Conservation (phyloP, 2,888 invertebrate species). For the Spodoptera exigua region DNA sequence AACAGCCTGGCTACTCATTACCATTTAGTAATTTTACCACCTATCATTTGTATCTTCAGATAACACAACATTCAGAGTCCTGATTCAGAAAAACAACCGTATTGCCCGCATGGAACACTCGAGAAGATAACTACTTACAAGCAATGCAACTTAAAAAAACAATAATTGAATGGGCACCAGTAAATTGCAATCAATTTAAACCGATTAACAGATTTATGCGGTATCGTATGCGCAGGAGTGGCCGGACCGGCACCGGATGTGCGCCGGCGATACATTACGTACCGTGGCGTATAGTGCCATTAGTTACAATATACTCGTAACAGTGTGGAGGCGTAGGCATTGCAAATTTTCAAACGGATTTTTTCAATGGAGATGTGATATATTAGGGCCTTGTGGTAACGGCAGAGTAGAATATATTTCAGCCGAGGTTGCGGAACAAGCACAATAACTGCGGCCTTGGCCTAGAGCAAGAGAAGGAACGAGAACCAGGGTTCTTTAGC, state of each 20-base stretch:
- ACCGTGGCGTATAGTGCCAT: constrained; percentile 24
- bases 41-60: no score
- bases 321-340: constrained; percentile 12
- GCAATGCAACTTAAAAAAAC: constrained; percentile 2
- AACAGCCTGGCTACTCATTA: no score
- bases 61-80: no score
- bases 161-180: constrained; percentile 1
- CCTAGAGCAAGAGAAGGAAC: no score
- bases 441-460: no score
- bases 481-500: no score
- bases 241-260: constrained; percentile 35
- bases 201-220: constrained; percentile 31
- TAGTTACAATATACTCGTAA: constrained; percentile 30
- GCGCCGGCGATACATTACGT: constrained; percentile 31
- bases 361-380: neutral
- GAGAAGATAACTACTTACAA: neutral
- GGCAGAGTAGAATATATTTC: no score
- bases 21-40: no score
- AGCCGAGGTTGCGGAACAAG: no score
- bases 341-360: constrained; percentile 6
- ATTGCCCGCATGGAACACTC: neutral
- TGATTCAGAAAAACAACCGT: neutral
- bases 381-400: no score
- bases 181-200: constrained; percentile 26
- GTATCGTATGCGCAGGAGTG: constrained; percentile 36